Base-by-base conservation (phyloP, 2,113 vertebrate genomes). In the Laticauda colubrina region DNA sequence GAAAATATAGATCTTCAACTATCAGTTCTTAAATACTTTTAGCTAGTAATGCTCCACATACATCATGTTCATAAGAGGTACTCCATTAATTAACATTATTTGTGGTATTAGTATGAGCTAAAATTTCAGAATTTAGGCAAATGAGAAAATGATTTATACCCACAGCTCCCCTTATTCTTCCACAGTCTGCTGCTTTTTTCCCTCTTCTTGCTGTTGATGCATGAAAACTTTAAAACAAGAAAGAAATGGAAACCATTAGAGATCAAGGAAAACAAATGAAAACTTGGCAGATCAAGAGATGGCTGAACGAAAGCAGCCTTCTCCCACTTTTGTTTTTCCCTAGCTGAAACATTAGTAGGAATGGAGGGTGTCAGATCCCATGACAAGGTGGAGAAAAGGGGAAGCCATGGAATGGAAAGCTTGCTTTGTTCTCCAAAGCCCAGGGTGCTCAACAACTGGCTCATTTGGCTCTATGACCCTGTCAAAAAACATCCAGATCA, bases 251-350 rank as follows among this genome's bases (percentile, higher is more conserved):
- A 61, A 34, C 56, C 55, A 61, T 39, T 91, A 29, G 21, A 91
- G 64, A 61, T 5, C 61, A 57, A 85, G 43, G 86, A 29, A 88
- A 89, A 89, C n/a, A 88, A 91, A 93, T n/a, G 59, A 45, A 90
- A 91, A 85, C 54, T 53, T 85, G 90, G n/a, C 93, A 89, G 90
- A 91, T 69, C 90, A 89, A 93, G 93, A 91, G 64, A 85, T 9
- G 87, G 43, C 61, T 75, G 61, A 43, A 93, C 18, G 34, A 85
- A 91, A 89, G 87, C 34, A 59, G 15, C 48, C 61, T 26, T n/a
- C 53, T 9, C 24, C 14, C 5, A n/a, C 29, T 56, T 10, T n/a
- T 8, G 26, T 12, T 21, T 56, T 12, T 43, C 18, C n/a, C 54
- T 7, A 59, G 8, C 55, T 56, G 43, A 85, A 43, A 75, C 34